Evolutionary conservation across 2,888 invertebrate genomes (phyloP), one percentile per base, ranked within the genome.

Genomic region (Caenorhabditis plicata): DNA sequence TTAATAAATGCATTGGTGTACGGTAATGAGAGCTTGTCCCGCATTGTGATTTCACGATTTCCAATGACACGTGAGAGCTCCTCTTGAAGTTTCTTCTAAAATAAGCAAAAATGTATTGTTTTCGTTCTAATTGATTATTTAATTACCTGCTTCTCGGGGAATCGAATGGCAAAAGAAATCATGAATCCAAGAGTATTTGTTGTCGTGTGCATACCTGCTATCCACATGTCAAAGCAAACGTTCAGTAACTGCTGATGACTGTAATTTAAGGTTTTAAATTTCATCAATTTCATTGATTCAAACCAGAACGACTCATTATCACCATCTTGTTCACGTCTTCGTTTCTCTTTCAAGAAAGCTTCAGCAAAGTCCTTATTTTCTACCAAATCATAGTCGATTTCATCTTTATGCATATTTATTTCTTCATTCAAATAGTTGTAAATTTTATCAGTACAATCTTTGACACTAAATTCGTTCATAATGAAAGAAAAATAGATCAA

Each of bases 191-290:
- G 45, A 0, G 69, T 51, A 1, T 57, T 69, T 9, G 71, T 57
- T 15, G 73, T 68, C 4, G 73, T 71, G 25, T 73, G 71, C 70
- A 71, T 71, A 13, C 73, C 73, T 13, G 71, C 73, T 17, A 73
- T 13, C 61, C 66, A 73, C 49, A 73, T 64, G 38, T 73, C 73
- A 7, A 62, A 65, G 26, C 58, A 64, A 47, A 68, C 42, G 45
- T 62, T 67, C 19, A 41, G 19, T 26, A 70, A 36, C 23, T 66
- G 62, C 13, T 29, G 9, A 36, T 51, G 23, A 13, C 44, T 43
- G 35, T 36, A 55, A 32, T 4, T 15, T 22, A n/a, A n/a, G n/a
- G 11, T 27, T 27, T 27, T 9, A 7, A 27, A 27, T 27, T 27
- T 27, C 29, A 32, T 4, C n/a, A 32, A 39, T 19, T 8, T 25